phyloP scores from a whole-genome alignment of 2,113 vertebrate species.

The Pyrgilauda ruficollis region DNA sequence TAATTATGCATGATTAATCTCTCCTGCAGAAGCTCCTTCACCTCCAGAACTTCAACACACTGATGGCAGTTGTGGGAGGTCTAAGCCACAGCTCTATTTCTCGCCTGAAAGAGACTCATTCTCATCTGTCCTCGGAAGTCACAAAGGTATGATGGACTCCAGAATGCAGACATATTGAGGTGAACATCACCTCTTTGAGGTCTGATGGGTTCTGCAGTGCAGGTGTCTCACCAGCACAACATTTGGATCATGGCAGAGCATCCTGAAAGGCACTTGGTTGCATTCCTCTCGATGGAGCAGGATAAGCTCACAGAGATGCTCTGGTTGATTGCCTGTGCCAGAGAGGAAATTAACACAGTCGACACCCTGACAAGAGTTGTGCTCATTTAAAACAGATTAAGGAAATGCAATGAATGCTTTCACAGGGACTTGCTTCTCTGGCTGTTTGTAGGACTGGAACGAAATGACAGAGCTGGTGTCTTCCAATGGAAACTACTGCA shows the following conservation, averaged over 20 bases:
- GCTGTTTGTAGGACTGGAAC: slow-evolving; percentile 86
- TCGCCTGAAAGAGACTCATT: slow-evolving; percentile 93
- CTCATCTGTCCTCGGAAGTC: slow-evolving; percentile 87
- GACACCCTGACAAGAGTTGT: neutral
- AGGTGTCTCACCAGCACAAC: neutral
- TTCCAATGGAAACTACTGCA: slow-evolving; percentile 94
- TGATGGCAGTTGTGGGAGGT: slow-evolving; percentile 96
- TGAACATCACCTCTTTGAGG: neutral
- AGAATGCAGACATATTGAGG: neutral
- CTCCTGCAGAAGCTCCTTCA: slow-evolving; percentile 88
- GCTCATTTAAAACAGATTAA: neutral
- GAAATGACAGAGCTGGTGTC: slow-evolving; percentile 97
- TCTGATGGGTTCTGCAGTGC: neutral
- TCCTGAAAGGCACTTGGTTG: neutral
- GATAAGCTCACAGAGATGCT: neutral
- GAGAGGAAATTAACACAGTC: neutral
- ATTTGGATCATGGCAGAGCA: neutral
- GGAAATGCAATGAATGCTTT: slow-evolving; percentile 37
- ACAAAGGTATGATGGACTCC: slow-evolving; percentile 80
- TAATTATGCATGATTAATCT: neutral
- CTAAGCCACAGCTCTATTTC: slow-evolving; percentile 97
- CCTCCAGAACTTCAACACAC: slow-evolving; percentile 95
- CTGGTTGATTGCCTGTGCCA: neutral
- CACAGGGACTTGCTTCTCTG: slow-evolving; percentile 51
- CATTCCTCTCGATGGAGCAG: neutral